Evolutionary conservation across 2,797 vertebrate genomes (phyloP), one percentile per base, ranked within the genome.

Genomic region (Enteromius argenteus): DNA sequence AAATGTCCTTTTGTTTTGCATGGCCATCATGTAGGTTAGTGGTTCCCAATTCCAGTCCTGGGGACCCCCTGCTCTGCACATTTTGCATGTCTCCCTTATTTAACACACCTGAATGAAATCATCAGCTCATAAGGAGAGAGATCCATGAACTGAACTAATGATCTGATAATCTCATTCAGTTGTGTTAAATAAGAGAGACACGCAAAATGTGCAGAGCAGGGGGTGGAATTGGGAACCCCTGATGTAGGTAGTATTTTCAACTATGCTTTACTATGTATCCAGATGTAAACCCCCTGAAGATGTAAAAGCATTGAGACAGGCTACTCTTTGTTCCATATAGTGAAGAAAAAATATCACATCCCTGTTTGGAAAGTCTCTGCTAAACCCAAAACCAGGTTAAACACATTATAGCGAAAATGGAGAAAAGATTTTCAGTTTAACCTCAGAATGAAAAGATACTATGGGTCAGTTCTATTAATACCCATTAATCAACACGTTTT

Each of bases 231-330:
- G 27, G 27, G 27, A 27, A 27, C 27, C 27, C 27, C 27, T 27
- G 27, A 27, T 27, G 27, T 27, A n/a, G 4, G 30, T 4, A 62
- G n/a, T 27, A 37, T 62, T 4, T 37, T 81, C 15, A 15, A 64
- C 27, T 64, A 64, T 32, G 30, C 15, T 64, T 35, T 27, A 66
- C 62, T 19, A 35, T 83, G 37, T 79, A 58, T 30, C 60, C 71
- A 68, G 56, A 62, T 42, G 85, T 84, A 90, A 89, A 91, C 91
- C 90, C 92, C 89, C 90, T 89, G 86, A 90, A 90, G 86, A 90
- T 90, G 91, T 89, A 92, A 94, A 93, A 93, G 91, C 92, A 92
- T 92, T 91, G 91, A 94, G 92, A 94, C 93, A 94, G 91, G 86
- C 90, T 80, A 84, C 88, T 88, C 90, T 94, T 94, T 94, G 93